Evolutionary conservation across 2,797 vertebrate genomes (phyloP), one percentile per base, ranked within the genome.

Genomic region (Coilia nasus): DNA sequence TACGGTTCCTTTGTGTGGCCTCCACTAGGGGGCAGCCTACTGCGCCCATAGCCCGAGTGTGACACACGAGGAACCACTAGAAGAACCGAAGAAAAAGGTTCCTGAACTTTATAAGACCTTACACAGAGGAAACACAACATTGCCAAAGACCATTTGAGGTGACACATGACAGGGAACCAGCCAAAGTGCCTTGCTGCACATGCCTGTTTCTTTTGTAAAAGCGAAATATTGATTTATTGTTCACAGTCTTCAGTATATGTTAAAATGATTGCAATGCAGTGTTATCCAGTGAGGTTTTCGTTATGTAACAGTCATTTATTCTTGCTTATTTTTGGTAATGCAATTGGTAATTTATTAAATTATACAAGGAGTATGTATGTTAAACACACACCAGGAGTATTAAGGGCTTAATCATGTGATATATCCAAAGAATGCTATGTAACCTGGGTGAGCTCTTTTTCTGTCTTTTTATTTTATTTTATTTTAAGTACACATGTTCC

Each of bases 311-410:
- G 31, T 78, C 17, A 78, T 21, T 19, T 31, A 44, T 44, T 78
- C 19, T 78, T 44, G 71, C 41, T 31, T 44, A 7, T 7, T 44
- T 75, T 41, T 78, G 71, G 14, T 31, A 15, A 31, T 71, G 5
- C 5, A 41, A 35, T 41, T 78, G 71, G 9, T 78, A 78, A 78
- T 78, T 78, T 78, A 78, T 78, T 78, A 21, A 44, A 41, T 44
- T 35, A 5, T 15, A 54, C 46, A 47, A 12, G 67, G 67, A 15
- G 17, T 9, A 78, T 75, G 71, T 7, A 19, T 78, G 19, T 41
- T 19, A 41, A 21, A 78, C 31, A 19, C 31, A 19, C 35, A 3
- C 50, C 1, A 12, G 15, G 19, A 78, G 3, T 15, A 31, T 17
- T 5, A 2, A 41, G 28, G 14, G 25, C 15, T 35, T 28, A 41